These are phyloP conservation scores for Danio tinwini DNA, from an alignment of 2,797 vertebrate genomes.

Conservation along the genomic window DNA sequence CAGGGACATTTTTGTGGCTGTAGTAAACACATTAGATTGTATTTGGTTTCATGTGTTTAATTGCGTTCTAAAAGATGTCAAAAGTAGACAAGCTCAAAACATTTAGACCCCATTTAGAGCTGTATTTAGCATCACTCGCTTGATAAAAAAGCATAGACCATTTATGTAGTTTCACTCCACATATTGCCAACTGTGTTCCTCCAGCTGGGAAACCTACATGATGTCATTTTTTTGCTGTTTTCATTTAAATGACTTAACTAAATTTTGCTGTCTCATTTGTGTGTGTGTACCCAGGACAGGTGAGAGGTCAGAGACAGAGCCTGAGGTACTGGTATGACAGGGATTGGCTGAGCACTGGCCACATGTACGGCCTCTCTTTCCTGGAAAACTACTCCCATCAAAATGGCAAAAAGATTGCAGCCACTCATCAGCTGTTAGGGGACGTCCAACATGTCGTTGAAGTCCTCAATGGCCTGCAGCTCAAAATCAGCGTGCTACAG, in stretches of 20 bases:
- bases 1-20: too few relatives aligned
- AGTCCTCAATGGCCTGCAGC: slow-evolving; percentile 91
- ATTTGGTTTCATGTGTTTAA: too few relatives aligned
- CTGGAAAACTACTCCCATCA: slow-evolving; percentile 96
- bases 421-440: slow-evolving; percentile 94
- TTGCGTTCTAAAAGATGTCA: too few relatives aligned
- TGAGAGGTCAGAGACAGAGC: slow-evolving; percentile 90
- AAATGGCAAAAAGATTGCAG: slow-evolving; percentile 94
- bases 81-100: too few relatives aligned
- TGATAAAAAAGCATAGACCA: too few relatives aligned
- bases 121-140: too few relatives aligned
- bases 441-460: slow-evolving; percentile 93
- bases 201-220: not conserved
- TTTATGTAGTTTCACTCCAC: too few relatives aligned
- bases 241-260: not conserved
- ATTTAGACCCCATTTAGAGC: too few relatives aligned
- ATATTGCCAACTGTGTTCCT: not conserved
- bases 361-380: slow-evolving; percentile 94
- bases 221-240: not conserved
- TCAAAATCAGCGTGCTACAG: slow-evolving; percentile 96
- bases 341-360: slow-evolving; percentile 91
- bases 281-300: slow-evolving; percentile 52
- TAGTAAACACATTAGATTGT: too few relatives aligned
- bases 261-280: not conserved
- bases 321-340: slow-evolving; percentile 95